Base-by-base conservation (phyloP, 1,140 invertebrate genomes). In the Homalodisca vitripennis region DNA sequence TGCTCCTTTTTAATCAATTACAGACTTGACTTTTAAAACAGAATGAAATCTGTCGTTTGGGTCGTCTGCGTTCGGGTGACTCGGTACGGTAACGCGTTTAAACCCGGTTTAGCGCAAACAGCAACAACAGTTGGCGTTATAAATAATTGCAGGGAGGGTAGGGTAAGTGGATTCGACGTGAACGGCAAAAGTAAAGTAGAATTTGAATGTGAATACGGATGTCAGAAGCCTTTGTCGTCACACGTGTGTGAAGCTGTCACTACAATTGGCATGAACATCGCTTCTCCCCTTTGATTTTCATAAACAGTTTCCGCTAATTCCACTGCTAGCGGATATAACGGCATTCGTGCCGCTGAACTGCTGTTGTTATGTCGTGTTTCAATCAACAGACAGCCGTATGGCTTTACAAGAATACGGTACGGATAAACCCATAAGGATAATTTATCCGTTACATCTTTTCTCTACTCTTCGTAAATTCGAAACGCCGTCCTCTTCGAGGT, bases 61-160 rank as follows among this genome's bases (percentile, higher is more conserved):
- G n/a, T n/a, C n/a, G n/a, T n/a, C n/a, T n/a, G n/a, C n/a, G n/a
- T n/a, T n/a, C n/a, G n/a, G n/a, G n/a, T n/a, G n/a, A n/a, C n/a
- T n/a, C n/a, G n/a, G n/a, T n/a, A n/a, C n/a, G n/a, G n/a, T n/a
- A n/a, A n/a, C n/a, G n/a, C n/a, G n/a, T 51, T 51, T 3, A 51
- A 51, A 51, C 14, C 22, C 48, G 48, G 48, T 51, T 51, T 22
- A 51, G 14, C 48, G 48, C 22, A 22, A 51, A 41, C 17, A 51
- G 48, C 48, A 22, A 51, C 48, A 51, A 51, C 17, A 51, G 48
- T 51, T 51, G 48, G 48, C 48, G 22, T 51, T 51, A 51, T 51
- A 51, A 51, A 51, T 51, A 51, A 51, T 51, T 51, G 48, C 17
- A 6, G 34, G 34, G 17, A 22, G 48, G 48, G 17, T 51, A 20